Evolutionary conservation across 2,888 invertebrate species (phyloP).

Genomic region (Patella pellucida): DNA sequence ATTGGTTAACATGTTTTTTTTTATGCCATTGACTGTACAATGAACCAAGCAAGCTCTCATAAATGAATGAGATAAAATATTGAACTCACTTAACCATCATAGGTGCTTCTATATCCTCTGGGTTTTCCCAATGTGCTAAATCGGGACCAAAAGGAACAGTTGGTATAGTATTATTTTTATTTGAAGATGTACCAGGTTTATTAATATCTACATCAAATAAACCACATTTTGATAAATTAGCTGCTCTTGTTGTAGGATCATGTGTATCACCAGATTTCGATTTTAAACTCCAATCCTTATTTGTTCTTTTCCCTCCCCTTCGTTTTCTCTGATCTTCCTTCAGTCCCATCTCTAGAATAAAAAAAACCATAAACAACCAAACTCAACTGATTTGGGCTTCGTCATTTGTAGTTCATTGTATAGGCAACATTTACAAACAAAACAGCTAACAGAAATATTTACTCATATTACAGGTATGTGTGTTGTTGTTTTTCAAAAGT

Average conservation of each 20-base stretch:
- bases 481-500: no score
- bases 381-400: no score
- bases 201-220: conserved; percentile 17
- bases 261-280: conserved; percentile 29
- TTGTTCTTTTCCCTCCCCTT: background rate
- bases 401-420: no score
- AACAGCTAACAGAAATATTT: no score
- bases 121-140: conserved; percentile 74
- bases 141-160: conserved; percentile 73
- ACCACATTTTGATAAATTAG: conserved; percentile 47
- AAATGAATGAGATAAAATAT: background rate
- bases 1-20: no score
- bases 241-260: conserved; percentile 55
- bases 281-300: background rate
- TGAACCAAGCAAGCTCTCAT: no score
- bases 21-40: no score
- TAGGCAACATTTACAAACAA: no score
- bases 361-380: no score
- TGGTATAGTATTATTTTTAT: conserved; percentile 64
- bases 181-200: background rate
- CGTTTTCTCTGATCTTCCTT: background rate
- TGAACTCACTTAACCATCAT: conserved; percentile 69
- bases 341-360: background rate
- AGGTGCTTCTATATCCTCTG: conserved; percentile 69
- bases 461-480: no score